phyloP scores from a whole-genome alignment of 2,888 invertebrate species.

The Caenorhabditis panamensis region DNA sequence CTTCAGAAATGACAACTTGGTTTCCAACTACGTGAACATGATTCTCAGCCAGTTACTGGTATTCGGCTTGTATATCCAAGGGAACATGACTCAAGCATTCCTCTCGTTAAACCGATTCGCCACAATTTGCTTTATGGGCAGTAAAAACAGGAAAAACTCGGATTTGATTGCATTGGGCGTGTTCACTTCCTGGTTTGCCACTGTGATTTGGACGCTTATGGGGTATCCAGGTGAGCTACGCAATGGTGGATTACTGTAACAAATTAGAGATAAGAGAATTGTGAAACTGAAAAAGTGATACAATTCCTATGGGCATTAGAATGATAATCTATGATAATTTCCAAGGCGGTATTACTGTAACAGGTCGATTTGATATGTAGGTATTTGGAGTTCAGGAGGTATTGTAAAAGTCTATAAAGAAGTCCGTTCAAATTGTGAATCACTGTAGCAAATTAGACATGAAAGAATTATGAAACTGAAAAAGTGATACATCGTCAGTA shows the following conservation, averaged over 20 bases:
- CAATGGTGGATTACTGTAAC: neutral
- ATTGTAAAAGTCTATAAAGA: no score
- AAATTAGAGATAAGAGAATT: neutral
- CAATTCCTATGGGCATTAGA: no score
- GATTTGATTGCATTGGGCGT: slow-evolving; percentile 33
- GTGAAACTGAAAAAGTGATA: no score
- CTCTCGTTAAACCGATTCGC: slow-evolving; percentile 45
- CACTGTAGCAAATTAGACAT: no score
- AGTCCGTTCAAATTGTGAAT: no score
- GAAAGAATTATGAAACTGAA: no score
- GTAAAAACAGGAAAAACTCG: slow-evolving; percentile 33
- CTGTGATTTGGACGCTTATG: slow-evolving; percentile 39
- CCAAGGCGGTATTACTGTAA: no score
- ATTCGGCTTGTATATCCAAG: slow-evolving; percentile 44
- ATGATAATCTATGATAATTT: no score
- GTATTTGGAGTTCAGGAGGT: no score
- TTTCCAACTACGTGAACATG: slow-evolving; percentile 28
- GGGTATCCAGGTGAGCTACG: slow-evolving; percentile 37
- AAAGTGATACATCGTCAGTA: no score
- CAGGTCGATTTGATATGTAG: no score
- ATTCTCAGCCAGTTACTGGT: slow-evolving; percentile 36
- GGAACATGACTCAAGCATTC: slow-evolving; percentile 45
- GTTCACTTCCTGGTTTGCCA: slow-evolving; percentile 46
- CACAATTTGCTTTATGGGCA: slow-evolving; percentile 42
- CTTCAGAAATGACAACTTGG: slow-evolving; percentile 40